Conservation (phyloP, 2,888 invertebrate species). For the Aelia acuminata region DNA sequence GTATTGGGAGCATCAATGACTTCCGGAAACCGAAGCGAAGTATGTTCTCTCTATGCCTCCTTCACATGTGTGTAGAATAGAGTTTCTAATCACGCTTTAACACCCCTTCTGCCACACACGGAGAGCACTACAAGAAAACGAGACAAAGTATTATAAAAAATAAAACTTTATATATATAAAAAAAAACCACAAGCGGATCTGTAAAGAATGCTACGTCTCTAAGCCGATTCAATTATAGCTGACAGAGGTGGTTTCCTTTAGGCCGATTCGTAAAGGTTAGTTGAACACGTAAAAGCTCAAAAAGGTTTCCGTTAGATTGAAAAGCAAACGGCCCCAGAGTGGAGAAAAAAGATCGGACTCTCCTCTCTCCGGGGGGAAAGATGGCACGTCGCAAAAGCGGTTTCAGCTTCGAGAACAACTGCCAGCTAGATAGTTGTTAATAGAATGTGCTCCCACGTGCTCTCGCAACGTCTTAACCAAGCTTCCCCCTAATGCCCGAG, state of each 20-base stretch:
- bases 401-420: constrained; percentile 41
- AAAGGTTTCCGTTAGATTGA: constrained; percentile 60
- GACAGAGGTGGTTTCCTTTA: constrained; percentile 44
- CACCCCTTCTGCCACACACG: neutral
- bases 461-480: constrained; percentile 31
- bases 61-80: neutral
- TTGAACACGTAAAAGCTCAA: constrained; percentile 60
- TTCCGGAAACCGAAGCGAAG: neutral
- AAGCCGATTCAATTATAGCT: constrained; percentile 37
- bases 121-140: neutral
- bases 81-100: neutral
- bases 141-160: constrained; percentile 11
- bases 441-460: constrained; percentile 50
- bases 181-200: constrained; percentile 41
- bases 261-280: constrained; percentile 58
- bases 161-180: constrained; percentile 32
- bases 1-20: neutral
- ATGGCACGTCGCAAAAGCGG: constrained; percentile 48
- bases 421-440: constrained; percentile 8
- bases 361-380: neutral
- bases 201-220: constrained; percentile 41
- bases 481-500: constrained; percentile 21
- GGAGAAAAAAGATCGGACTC: constrained; percentile 15
- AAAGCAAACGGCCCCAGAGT: constrained; percentile 53
- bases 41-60: neutral